These are phyloP conservation scores for Xerus inauris DNA, from an alignment of 2,113 vertebrate genomes.

Conservation along the genomic window DNA sequence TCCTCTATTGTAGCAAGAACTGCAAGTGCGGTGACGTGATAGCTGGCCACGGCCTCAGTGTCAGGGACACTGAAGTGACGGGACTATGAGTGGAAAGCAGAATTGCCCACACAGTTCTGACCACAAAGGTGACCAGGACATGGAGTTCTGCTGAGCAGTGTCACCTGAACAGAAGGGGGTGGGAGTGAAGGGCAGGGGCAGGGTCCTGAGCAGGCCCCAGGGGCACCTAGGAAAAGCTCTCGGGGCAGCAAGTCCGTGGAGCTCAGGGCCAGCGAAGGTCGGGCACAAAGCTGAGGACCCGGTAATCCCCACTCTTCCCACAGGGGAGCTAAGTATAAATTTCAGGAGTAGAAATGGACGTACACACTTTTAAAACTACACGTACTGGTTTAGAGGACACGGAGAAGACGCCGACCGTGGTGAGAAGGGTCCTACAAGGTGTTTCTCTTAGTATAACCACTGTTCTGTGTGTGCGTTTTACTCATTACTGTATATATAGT, in stretches of 20 bases:
- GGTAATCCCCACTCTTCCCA: neutral
- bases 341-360: neutral
- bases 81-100: neutral
- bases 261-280: no score
- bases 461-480: no score
- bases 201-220: neutral
- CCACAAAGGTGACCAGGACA: no score
- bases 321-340: no score
- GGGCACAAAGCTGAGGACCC: neutral
- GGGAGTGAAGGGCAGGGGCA: rapidly evolving
- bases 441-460: no score
- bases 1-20: neutral
- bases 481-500: no score
- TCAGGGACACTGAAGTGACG: neutral
- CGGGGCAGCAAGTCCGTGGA: neutral
- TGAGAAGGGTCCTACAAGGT: no score
- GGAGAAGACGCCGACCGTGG: neutral
- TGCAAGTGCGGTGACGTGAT: neutral
- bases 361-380: neutral
- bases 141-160: neutral
- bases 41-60: neutral
- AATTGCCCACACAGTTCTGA: neutral
- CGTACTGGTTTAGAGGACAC: neutral
- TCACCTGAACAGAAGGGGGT: neutral
- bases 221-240: neutral